Base-by-base conservation (phyloP, 2,113 vertebrate species). In the Clinocottus analis region DNA sequence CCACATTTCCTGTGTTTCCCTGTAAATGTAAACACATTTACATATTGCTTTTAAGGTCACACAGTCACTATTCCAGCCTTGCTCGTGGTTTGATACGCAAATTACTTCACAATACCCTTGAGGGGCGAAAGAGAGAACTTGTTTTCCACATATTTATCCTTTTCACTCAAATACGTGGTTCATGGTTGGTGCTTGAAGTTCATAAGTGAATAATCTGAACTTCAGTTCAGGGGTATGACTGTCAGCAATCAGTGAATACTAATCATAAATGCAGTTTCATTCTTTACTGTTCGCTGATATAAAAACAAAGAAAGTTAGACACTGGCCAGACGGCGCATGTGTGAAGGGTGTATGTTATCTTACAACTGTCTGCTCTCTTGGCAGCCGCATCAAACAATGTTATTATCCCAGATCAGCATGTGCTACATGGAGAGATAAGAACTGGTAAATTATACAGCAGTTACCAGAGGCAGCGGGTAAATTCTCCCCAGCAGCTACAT, bases 381-480 rank as follows among this genome's bases (percentile, higher is more conserved):
- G 89, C 66, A 75, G 71, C 74, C 69, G 87, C 85, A 83, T 90
- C 86, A 90, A 89, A 92, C 81, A 88, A 67, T 82, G 61, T 67
- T 77, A 87, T 91, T 85, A 88, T 82, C 74, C 84, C 72, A 53
- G 76, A 86, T 91, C 78, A 76, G 80, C 74, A 21, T 80, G 78
- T 76, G 82, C 75, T 74, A 85, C 87, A 80, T 61, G 77, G 49
- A 70, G 16, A 78, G 89, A 90, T 90, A 89, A 91, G 81, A 77
- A 63, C 73, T 49, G 25, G 53, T 82, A 86, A 90, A 90, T 93
- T 89, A 89, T 84, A 90, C 82, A 80, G 79, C 79, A 49, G 79
- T 77, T 79, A 82, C 79, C 51, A 75, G 49, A 73, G 69, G 60
- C 75, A 56, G 59, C 77, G 80, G 66, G 77, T 90, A 47, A 78